Evolutionary conservation across 2,888 invertebrate genomes (phyloP), one percentile per base, ranked within the genome.

Genomic region (Caenorhabditis parvicauda): DNA sequence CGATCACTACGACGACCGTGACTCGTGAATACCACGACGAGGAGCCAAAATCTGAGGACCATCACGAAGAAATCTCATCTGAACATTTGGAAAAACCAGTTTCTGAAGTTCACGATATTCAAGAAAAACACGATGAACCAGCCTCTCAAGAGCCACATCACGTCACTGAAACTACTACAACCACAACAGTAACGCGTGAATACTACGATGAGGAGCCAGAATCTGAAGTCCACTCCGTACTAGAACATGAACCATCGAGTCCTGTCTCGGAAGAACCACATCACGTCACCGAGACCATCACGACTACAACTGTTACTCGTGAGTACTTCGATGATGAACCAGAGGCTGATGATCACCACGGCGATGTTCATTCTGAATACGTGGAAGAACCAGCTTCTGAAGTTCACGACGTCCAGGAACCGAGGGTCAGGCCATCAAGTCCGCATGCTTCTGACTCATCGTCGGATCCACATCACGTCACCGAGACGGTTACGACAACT

Each of bases 171-270:
- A n/a, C n/a, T n/a, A n/a, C n/a, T n/a, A n/a, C n/a, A n/a, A n/a
- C n/a, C n/a, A n/a, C n/a, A n/a, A n/a, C n/a, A 25, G 51, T 59
- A 1, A 59, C 59, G 37, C 54, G 54, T 17, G 59, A 59, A 37
- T 51, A n/a, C n/a, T n/a, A n/a, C n/a, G n/a, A n/a, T n/a, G n/a
- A n/a, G n/a, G n/a, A n/a, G n/a, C n/a, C 45, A 24, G 44, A 49
- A 21, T 41, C 54, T 29, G 50, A 58, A 25, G 38, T 49, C n/a
- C 42, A 4, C 19, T 28, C 38, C n/a, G 35, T 48, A 9, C 22
- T 41, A 12, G 27, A 22, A 27, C 55, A 21, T 46, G 47, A 38
- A 39, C 17, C 19, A 52, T 52, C 17, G 24, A 39, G 35, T 32
- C 35, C 35, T 12, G 25, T 50, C 4, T 37, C n/a, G n/a, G n/a